Percentiles rank a stretch among this genome's conserved stretches.
phyloP scores from a whole-genome alignment of 2,888 invertebrate species.

The Boloria selene region DNA sequence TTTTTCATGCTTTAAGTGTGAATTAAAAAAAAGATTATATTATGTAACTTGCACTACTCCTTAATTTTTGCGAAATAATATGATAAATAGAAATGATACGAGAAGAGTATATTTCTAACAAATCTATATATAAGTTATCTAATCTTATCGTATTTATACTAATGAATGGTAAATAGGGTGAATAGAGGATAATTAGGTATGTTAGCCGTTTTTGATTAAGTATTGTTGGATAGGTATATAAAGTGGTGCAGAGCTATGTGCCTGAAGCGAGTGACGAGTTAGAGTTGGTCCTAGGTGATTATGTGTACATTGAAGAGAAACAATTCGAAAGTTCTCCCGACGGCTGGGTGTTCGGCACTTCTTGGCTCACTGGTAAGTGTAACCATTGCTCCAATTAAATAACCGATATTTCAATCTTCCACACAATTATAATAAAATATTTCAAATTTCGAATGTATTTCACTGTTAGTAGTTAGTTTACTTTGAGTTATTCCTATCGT shows the following conservation, averaged over 20 bases:
- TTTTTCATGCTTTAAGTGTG: no score
- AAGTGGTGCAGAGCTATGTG: slow-evolving; percentile 89
- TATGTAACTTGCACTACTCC: no score
- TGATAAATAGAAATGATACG: no score
- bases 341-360: slow-evolving; percentile 94
- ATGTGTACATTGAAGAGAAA: slow-evolving; percentile 90
- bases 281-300: slow-evolving; percentile 92
- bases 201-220: slow-evolving; percentile 6
- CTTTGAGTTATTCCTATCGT: no score
- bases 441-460: no score
- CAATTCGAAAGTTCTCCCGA: slow-evolving; percentile 88
- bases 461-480: no score
- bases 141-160: slow-evolving; percentile 7
- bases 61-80: no score
- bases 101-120: no score
- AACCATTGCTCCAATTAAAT: slow-evolving; percentile 4
- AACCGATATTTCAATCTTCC: no score
- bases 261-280: slow-evolving; percentile 92
- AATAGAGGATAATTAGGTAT: neutral
- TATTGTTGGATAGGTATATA: slow-evolving; percentile 82
- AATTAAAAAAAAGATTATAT: no score
- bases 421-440: no score
- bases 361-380: slow-evolving; percentile 87
- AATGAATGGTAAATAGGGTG: neutral
- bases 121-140: neutral